Conservation (phyloP, 1,140 invertebrate species). For the Caenorhabditis remanei region DNA sequence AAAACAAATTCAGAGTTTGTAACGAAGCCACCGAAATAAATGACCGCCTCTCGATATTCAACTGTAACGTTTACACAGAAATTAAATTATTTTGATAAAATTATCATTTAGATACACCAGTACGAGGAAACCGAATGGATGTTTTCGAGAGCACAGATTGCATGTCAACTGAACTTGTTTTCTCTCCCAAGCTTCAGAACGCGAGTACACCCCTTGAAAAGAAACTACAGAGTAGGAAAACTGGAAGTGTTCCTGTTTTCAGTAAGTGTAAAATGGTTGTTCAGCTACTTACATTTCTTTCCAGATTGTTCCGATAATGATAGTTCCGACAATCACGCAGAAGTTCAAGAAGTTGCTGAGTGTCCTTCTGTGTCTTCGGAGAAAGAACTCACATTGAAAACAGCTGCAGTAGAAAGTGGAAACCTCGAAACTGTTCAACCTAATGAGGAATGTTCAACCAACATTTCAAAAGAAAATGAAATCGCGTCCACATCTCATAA, state of each 20-base stretch:
- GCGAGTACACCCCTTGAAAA: conserved; percentile 22
- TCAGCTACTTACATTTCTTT: neutral
- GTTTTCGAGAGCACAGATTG: neutral
- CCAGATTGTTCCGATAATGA: neutral
- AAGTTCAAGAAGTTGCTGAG: neutral
- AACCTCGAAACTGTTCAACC: no score
- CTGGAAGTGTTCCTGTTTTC: neutral
- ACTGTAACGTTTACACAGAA: neutral
- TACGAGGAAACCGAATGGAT: neutral
- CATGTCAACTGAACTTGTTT: neutral
- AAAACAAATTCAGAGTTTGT: no score
- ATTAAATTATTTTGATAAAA: neutral
- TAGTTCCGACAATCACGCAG: neutral
- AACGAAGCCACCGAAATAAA: neutral
- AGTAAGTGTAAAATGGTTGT: neutral
- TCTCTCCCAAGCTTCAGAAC: neutral
- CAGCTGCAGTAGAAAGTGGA: no score
- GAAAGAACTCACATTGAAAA: no score
- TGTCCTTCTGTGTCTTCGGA: no score
- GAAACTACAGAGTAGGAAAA: neutral
- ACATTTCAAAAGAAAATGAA: no score
- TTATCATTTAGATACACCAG: neutral
- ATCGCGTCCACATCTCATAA: no score
- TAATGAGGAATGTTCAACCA: no score
- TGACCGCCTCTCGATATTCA: neutral